These are phyloP conservation scores for Eupsilia transversa DNA, from an alignment of 2,888 invertebrate genomes.

Conservation along the genomic window DNA sequence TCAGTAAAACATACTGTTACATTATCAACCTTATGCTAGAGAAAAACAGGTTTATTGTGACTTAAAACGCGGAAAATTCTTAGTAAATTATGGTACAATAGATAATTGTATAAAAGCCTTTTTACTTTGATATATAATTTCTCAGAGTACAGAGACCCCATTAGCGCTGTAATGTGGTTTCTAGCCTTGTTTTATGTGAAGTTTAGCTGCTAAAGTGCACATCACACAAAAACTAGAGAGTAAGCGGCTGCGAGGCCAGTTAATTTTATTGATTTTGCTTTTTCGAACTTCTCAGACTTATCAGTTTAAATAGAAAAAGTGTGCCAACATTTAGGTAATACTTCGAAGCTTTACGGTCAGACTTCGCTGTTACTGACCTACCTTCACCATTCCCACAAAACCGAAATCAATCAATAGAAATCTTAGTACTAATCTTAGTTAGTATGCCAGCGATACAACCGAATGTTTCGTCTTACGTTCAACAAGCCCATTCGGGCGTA, in stretches of 20 bases:
- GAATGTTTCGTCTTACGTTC: slow-evolving; percentile 7
- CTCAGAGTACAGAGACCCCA: slow-evolving; percentile 33
- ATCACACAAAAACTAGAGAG: not conserved
- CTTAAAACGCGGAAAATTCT: not conserved
- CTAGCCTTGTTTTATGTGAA: slow-evolving; percentile 20
- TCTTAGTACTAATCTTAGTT: slow-evolving; percentile 3
- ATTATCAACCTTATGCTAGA: not conserved
- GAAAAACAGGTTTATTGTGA: not conserved
- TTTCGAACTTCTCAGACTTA: not conserved
- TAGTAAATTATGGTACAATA: not conserved
- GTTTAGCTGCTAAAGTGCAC: slow-evolving; percentile 29
- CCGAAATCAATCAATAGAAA: slow-evolving; percentile 1
- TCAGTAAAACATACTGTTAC: too few species aligned
- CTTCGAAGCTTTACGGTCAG: not conserved
- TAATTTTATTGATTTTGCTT: slow-evolving; percentile 33
- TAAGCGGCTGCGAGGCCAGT: not conserved
- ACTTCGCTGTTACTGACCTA: slow-evolving; percentile 6
- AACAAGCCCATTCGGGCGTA: slow-evolving; percentile 26
- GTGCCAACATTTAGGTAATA: not conserved
- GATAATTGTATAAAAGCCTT: slow-evolving; percentile 30
- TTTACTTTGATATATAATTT: slow-evolving; percentile 26
- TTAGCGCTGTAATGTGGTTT: slow-evolving; percentile 30
- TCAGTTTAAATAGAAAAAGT: not conserved
- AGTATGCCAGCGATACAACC: slow-evolving; percentile 5
- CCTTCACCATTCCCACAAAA: not conserved